Conservation (phyloP, 1,140 invertebrate species). For the Drosophila biarmipes region DNA sequence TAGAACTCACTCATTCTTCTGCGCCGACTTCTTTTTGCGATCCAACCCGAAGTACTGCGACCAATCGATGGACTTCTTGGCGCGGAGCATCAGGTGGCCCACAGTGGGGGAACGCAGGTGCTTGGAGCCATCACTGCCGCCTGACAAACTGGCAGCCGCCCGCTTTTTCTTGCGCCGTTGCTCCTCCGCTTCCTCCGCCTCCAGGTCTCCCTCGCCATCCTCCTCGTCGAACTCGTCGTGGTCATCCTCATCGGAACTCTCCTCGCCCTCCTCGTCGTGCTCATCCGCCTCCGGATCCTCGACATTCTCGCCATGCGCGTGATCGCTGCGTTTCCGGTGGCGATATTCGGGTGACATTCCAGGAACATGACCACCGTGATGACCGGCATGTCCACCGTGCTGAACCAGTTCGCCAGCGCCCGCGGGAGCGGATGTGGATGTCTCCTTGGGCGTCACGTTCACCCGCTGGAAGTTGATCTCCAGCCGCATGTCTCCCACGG, state of each 20-base stretch:
- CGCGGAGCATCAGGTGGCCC: conserved; percentile 66
- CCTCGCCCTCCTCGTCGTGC: conserved; percentile 82
- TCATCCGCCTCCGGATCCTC: conserved; percentile 85
- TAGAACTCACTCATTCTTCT: conserved; percentile 53
- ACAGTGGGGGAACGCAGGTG: conserved; percentile 55
- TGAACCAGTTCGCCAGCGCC: conserved; percentile 42
- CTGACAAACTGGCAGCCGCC: conserved; percentile 29
- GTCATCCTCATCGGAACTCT: conserved; percentile 83
- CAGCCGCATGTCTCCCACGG: conserved; percentile 69
- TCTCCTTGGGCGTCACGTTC: conserved; percentile 57
- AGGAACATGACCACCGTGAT: conserved; percentile 40
- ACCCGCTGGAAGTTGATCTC: conserved; percentile 75
- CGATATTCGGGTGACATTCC: conserved; percentile 50
- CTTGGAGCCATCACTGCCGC: conserved; percentile 16
- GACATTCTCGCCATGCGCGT: conserved; percentile 65
- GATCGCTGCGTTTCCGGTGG: conserved; percentile 80
- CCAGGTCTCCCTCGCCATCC: conserved; percentile 72
- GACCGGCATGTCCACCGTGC: conserved; percentile 59
- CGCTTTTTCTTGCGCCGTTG: conserved; percentile 78
- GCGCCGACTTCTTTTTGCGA: conserved; percentile 88
- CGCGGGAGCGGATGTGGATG: conserved; percentile 18
- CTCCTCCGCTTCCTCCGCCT: conserved; percentile 78
- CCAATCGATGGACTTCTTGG: conserved; percentile 93
- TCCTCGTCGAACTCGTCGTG: conserved; percentile 85
- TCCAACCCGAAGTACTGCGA: conserved; percentile 93